phyloP scores from a whole-genome alignment of 2,113 vertebrate species.

The Desmodus rotundus region DNA sequence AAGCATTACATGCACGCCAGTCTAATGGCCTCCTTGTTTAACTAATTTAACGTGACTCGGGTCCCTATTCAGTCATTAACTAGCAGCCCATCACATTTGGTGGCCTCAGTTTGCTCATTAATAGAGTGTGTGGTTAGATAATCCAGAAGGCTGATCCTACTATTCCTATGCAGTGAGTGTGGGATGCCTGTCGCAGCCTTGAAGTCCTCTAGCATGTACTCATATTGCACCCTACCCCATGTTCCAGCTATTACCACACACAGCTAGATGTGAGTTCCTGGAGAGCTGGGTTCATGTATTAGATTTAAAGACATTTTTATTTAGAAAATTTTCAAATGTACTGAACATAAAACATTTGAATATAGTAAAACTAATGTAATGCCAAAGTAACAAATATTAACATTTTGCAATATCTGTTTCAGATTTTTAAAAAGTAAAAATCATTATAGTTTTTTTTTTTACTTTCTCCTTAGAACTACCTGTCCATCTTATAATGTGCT shows the following conservation, averaged over 20 bases:
- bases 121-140: not conserved
- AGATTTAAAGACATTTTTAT: not conserved
- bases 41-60: not conserved
- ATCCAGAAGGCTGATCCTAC: not conserved
- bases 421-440: not conserved
- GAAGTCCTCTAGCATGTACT: no score
- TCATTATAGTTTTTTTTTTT: not conserved
- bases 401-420: not conserved
- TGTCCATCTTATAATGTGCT: not conserved
- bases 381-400: not conserved
- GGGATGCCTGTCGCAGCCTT: not conserved
- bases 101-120: not conserved
- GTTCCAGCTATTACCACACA: not conserved
- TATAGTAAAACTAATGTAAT: not conserved
- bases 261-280: not conserved
- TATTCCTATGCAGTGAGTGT: not conserved
- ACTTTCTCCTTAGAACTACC: not conserved
- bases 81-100: not conserved
- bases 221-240: accelerated
- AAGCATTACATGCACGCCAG: not conserved
- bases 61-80: not conserved
- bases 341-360: not conserved
- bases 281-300: not conserved
- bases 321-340: not conserved
- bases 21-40: not conserved